phyloP scores from a whole-genome alignment of 1,140 invertebrate species.

The Atta cephalotes region DNA sequence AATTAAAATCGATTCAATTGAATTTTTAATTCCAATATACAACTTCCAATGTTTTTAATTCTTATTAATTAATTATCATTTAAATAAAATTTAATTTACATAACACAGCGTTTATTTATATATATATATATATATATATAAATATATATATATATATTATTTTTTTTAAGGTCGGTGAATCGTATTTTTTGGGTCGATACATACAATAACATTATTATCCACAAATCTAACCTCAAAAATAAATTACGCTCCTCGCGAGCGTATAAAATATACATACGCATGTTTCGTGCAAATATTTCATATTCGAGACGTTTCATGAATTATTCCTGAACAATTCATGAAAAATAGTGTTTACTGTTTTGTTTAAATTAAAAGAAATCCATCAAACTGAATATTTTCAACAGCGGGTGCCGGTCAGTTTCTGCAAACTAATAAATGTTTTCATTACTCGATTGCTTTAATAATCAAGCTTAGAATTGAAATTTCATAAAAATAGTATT shows the following conservation, averaged over 20 bases:
- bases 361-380: neutral
- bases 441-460: neutral
- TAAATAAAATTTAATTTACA: neutral
- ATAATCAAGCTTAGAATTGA: neutral
- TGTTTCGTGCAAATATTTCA: constrained; percentile 1
- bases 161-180: neutral
- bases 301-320: neutral
- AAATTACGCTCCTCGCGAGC: neutral
- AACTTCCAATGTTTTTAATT: neutral
- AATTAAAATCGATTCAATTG: neutral
- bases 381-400: neutral
- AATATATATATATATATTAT: neutral
- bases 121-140: no score
- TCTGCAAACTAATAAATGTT: neutral
- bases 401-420: neutral
- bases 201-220: no score
- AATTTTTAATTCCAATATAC: neutral
- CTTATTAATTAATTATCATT: neutral
- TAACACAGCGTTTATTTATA: no score
- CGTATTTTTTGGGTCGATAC: no score
- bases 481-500: neutral
- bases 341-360: neutral
- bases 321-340: neutral
- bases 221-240: constrained; percentile 3
- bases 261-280: neutral